phyloP scores from a whole-genome alignment of 53 echinoderm and acorn worm species.

The Pentamera pediparva region DNA sequence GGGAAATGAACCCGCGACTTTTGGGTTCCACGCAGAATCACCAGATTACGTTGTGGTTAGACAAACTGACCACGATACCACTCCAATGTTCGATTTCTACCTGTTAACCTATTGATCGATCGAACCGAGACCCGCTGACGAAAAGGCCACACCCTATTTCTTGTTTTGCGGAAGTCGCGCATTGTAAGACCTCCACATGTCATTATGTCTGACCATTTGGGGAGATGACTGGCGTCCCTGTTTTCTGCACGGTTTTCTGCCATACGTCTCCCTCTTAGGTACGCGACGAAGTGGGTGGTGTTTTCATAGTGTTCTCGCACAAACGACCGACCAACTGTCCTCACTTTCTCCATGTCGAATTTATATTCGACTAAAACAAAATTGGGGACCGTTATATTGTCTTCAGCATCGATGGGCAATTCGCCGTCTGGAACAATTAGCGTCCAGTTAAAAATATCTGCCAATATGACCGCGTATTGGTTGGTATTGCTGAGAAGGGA shows the following conservation, averaged over 20 bases:
- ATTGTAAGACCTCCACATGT: conserved; percentile 39
- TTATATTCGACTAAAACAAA: background rate
- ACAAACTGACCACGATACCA: conserved; percentile 8
- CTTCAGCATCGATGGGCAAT: no score
- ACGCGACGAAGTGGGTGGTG: conserved; percentile 48
- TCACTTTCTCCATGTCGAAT: background rate
- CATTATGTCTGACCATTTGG: conserved; percentile 36
- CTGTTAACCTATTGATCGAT: background rate
- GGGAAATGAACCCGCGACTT: no score
- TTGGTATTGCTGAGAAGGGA: background rate
- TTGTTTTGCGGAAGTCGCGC: conserved; percentile 49
- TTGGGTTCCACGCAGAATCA: no score
- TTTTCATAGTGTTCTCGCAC: conserved; percentile 42
- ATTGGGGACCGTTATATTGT: no score
- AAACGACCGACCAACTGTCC: background rate
- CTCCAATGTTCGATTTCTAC: background rate
- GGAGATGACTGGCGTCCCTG: background rate
- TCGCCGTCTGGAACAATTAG: no score
- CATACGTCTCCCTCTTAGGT: conserved; percentile 47
- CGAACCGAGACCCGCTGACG: background rate
- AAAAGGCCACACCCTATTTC: conserved; percentile 56
- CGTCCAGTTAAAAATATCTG: conserved; percentile 7
- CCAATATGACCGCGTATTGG: background rate
- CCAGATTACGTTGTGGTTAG: no score
- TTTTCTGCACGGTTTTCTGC: background rate